Evolutionary conservation across 2,888 invertebrate genomes (phyloP).

Genomic region (Idaea straminata): DNA sequence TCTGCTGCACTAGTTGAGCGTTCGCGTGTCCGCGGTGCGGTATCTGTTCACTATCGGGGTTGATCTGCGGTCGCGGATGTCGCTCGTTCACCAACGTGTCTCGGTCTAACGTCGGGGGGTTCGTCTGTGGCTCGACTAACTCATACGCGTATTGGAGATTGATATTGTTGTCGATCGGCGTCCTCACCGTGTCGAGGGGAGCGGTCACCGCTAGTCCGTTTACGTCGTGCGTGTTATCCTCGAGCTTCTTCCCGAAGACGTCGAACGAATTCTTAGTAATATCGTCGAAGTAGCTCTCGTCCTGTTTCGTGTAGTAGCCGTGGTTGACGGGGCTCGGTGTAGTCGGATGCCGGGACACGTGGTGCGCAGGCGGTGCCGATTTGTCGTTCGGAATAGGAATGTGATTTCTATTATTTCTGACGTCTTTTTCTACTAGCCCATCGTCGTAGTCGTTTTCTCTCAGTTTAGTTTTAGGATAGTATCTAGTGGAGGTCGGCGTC

Average conservation of each 20-base stretch:
- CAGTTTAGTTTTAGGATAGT: slow-evolving; percentile 72
- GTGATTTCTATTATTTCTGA: slow-evolving; percentile 56
- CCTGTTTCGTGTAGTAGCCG: slow-evolving; percentile 84
- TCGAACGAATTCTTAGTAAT: slow-evolving; percentile 88
- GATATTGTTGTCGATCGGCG: slow-evolving; percentile 75
- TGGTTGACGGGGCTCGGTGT: slow-evolving; percentile 81
- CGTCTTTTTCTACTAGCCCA: slow-evolving; percentile 49
- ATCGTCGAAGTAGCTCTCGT: slow-evolving; percentile 84
- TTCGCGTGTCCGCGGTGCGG: slow-evolving; percentile 48
- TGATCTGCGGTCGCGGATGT: slow-evolving; percentile 82
- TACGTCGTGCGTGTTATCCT: slow-evolving; percentile 69
- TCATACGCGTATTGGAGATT: slow-evolving; percentile 79
- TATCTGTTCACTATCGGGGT: slow-evolving; percentile 83
- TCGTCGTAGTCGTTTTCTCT: slow-evolving; percentile 73
- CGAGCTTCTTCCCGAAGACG: slow-evolving; percentile 85
- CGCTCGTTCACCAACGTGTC: slow-evolving; percentile 87
- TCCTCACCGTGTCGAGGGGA: slow-evolving; percentile 66
- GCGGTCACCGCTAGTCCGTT: slow-evolving; percentile 72
- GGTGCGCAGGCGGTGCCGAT: slow-evolving; percentile 47
- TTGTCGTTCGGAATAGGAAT: slow-evolving; percentile 61
- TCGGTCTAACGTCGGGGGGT: slow-evolving; percentile 78
- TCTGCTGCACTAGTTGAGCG: slow-evolving; percentile 55
- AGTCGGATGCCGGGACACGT: slow-evolving; percentile 59
- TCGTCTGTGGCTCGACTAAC: slow-evolving; percentile 57
- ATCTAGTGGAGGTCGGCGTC: slow-evolving; percentile 72